phyloP scores from a whole-genome alignment of 2,888 invertebrate species.

The Drosophila testacea region DNA sequence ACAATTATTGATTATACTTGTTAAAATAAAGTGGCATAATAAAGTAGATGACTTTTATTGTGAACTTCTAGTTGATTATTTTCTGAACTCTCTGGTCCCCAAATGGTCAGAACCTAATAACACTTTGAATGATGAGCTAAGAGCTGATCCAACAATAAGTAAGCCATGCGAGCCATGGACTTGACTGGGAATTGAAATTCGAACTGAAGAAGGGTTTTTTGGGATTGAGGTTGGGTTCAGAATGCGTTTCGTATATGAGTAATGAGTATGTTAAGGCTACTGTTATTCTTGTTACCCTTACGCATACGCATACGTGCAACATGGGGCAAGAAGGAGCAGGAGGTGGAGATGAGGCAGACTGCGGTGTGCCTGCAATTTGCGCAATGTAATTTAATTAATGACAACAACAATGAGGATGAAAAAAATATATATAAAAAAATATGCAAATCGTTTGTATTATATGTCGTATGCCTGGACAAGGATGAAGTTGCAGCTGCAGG shows the following conservation, averaged over 20 bases:
- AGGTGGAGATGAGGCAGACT: not conserved
- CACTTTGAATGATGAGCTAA: conserved; percentile 31
- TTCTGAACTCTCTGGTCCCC: not conserved
- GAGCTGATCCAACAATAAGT: conserved; percentile 24
- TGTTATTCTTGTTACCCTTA: conserved; percentile 47
- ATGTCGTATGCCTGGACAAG: conserved; percentile 38
- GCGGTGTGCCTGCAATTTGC: conserved; percentile 76
- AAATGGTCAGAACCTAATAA: conserved; percentile 16
- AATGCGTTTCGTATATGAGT: conserved; percentile 1
- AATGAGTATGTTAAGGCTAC: conserved; percentile 26
- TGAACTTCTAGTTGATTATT: not conserved
- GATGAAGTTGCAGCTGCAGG: conserved; percentile 22
- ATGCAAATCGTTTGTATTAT: conserved; percentile 75
- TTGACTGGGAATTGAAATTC: conserved; percentile 15
- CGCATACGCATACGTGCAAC: conserved; percentile 35
- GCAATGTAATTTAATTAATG: conserved; percentile 84
- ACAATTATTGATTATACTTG: not conserved
- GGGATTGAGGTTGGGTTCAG: not conserved
- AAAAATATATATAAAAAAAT: conserved; percentile 45
- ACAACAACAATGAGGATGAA: conserved; percentile 65
- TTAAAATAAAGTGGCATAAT: not conserved
- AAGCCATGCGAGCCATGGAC: conserved; percentile 35
- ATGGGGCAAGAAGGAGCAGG: not conserved
- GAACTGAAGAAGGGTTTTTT: not conserved
- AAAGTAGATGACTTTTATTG: not conserved